Conservation (phyloP, 2,797 vertebrate genomes). For the Microcaecilia unicolor region DNA sequence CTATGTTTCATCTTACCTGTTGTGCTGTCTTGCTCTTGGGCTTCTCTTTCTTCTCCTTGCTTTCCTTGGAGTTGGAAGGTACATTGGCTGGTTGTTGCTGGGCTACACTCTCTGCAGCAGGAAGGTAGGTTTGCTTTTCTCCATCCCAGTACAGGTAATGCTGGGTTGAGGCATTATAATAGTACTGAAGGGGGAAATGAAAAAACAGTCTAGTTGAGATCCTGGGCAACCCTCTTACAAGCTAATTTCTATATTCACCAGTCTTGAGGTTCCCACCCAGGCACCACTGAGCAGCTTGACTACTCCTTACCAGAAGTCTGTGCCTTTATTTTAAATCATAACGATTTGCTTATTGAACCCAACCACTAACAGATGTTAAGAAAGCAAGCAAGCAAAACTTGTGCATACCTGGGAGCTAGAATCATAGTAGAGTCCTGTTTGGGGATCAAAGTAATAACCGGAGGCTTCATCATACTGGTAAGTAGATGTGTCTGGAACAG, state of each 20-base stretch:
- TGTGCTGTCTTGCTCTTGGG: slow-evolving; percentile 97
- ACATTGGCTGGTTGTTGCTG: slow-evolving; percentile 39
- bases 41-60: slow-evolving; percentile 94
- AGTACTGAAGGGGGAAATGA: slow-evolving; percentile 70
- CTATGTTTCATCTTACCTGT: slow-evolving; percentile 57
- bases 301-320: too few relatives aligned
- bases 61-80: slow-evolving; percentile 60
- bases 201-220: too few relatives aligned
- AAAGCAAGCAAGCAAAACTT: background rate
- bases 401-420: slow-evolving; percentile 80
- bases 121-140: slow-evolving; percentile 86
- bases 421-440: slow-evolving; percentile 92
- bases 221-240: too few relatives aligned
- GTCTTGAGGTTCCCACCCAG: too few relatives aligned
- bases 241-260: too few relatives aligned
- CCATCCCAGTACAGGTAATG: slow-evolving; percentile 97
- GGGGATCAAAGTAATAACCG: slow-evolving; percentile 93
- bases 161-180: slow-evolving; percentile 94
- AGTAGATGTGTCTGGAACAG: slow-evolving; percentile 83
- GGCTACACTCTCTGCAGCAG: slow-evolving; percentile 56
- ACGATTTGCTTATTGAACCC: too few relatives aligned
- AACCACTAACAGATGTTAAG: too few relatives aligned
- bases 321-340: too few relatives aligned
- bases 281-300: too few relatives aligned
- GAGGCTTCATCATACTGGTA: slow-evolving; percentile 96